These are phyloP conservation scores for Branchinecta lindahli DNA, from an alignment of 1,140 invertebrate genomes.

Conservation along the genomic window DNA sequence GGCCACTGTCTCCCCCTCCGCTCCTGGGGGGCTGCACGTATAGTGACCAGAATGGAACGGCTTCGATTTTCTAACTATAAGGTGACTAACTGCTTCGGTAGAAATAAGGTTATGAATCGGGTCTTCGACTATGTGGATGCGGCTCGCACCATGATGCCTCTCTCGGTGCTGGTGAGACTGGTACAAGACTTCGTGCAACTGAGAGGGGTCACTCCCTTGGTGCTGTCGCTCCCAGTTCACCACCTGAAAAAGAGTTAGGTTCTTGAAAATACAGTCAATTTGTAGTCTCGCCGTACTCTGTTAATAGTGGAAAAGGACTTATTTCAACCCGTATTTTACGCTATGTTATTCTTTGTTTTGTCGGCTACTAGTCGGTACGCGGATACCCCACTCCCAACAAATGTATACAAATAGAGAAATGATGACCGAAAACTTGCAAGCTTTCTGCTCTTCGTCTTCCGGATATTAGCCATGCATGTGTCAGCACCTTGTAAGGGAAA, in stretches of 20 bases:
- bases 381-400: too few relatives aligned
- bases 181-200: neutral
- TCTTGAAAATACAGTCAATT: too few relatives aligned
- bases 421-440: too few relatives aligned
- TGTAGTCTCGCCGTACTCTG: too few relatives aligned
- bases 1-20: neutral
- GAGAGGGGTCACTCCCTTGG: neutral
- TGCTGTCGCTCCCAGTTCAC: constrained; percentile 5
- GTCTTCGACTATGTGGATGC: neutral
- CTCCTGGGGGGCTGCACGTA: neutral
- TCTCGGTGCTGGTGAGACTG: constrained; percentile 1
- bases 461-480: too few relatives aligned
- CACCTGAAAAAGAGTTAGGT: neutral
- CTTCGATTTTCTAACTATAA: neutral
- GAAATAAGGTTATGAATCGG: neutral
- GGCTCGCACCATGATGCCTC: neutral
- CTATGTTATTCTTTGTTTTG: too few relatives aligned
- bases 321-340: too few relatives aligned
- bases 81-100: neutral
- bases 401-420: too few relatives aligned
- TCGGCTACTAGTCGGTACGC: too few relatives aligned
- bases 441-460: too few relatives aligned
- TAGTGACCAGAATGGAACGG: constrained; percentile 1
- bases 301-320: too few relatives aligned
- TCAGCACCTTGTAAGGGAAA: too few relatives aligned